Evolutionary conservation across 53 echinoderm and acorn worm genomes (phyloP).

Genomic region (Holothuria leucospilota): DNA sequence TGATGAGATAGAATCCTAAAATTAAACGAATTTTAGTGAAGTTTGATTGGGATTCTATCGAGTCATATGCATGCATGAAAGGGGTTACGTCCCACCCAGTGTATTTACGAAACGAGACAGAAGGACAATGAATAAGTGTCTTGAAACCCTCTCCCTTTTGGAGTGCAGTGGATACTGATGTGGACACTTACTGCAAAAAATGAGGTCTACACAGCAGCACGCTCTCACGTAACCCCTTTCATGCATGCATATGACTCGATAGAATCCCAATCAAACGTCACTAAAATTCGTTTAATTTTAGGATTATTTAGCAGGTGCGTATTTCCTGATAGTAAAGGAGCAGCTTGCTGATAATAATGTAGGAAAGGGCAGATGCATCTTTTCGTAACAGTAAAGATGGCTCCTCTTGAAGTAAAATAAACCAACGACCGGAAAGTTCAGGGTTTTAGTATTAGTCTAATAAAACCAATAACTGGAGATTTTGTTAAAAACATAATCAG

Average conservation of each 20-base stretch:
- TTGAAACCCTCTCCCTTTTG: neutral
- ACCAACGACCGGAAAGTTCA: no score
- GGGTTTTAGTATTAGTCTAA: no score
- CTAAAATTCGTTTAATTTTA: neutral
- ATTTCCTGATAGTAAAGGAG: no score
- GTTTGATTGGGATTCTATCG: constrained; percentile 15
- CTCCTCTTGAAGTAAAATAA: no score
- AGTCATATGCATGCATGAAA: neutral
- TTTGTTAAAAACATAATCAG: no score
- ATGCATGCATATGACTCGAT: constrained; percentile 1
- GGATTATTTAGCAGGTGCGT: no score
- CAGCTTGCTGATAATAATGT: no score
- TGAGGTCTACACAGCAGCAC: neutral
- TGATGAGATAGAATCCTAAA: constrained; percentile 26
- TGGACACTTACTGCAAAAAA: neutral
- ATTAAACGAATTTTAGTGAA: neutral
- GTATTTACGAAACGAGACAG: neutral
- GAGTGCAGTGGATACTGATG: neutral
- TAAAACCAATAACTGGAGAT: no score
- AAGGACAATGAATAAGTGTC: neutral
- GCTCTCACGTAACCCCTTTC: constrained; percentile 18
- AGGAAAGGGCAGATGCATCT: no score
- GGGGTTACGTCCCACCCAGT: no score
- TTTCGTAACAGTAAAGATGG: no score
- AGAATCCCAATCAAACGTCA: neutral